Evolutionary conservation across 2,888 invertebrate genomes (phyloP), one percentile per base, ranked within the genome.

Genomic region (Dichetophora obliterata): DNA sequence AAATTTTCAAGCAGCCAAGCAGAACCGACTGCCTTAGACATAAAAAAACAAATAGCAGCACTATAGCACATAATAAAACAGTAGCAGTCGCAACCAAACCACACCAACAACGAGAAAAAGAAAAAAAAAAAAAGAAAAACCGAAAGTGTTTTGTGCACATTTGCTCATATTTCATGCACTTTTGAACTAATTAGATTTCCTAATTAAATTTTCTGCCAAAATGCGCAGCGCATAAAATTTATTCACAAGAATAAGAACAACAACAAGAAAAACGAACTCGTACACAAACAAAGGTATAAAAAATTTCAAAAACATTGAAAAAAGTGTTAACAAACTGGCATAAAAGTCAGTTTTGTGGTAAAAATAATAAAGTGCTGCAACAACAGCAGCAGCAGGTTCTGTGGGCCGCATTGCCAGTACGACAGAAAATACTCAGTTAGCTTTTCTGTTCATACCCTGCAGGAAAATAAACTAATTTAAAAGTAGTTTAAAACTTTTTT

Each of bases 131-230:
- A n/a, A n/a, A n/a, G 3, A 48, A 70, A 54, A 73, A 76, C n/a
- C 4, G 48, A 54, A 27, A 43, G 54, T 68, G 61, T 68, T 69
- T 69, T 59, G 11, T 76, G 14, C 69, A 34, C 19, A 31, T 37
- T 79, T 79, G 77, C 77, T 79, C 80, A 81, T 87, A 86, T 86
- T 88, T 88, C 86, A 88, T 88, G 88, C 88, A 85, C 87, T 87
- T 88, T 87, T 88, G 88, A 87, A 86, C 88, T 88, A 88, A 88
- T 88, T 88, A 88, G 87, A 88, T 88, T 88, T 88, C 87, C 88
- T 88, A 88, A 88, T 88, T 88, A 88, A 88, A 88, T 88, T 88
- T 86, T 86, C 83, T 84, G 85, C 85, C 84, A 86, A 86, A 85
- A 86, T 83, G 84, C 83, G 84, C 84, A 86, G 31, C 57, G 74